These are phyloP conservation scores for Lacanobia oleracea DNA, from an alignment of 2,888 invertebrate genomes.

Conservation along the genomic window DNA sequence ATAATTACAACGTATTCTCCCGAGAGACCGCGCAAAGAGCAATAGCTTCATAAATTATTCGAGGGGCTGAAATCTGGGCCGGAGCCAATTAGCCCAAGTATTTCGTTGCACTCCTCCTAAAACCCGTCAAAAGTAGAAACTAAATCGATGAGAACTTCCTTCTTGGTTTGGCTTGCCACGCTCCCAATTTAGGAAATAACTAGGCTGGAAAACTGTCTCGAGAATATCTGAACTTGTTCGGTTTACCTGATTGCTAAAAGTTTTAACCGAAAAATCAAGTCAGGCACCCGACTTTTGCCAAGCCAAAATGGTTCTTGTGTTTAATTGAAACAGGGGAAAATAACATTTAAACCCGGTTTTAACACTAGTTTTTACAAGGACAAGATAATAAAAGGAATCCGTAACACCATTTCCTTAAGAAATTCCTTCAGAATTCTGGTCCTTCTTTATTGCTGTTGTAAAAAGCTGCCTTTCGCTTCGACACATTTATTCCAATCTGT, in stretches of 20 bases:
- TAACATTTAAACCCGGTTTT: constrained; percentile 1
- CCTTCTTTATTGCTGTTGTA: constrained; percentile 59
- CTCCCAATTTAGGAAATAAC: constrained; percentile 42
- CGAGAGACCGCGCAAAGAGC: constrained; percentile 50
- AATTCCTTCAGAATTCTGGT: constrained; percentile 48
- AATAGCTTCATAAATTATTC: constrained; percentile 73
- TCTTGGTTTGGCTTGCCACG: constrained; percentile 13
- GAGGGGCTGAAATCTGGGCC: constrained; percentile 72
- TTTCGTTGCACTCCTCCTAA: constrained; percentile 68
- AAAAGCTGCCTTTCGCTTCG: constrained; percentile 61
- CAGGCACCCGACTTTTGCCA: not conserved
- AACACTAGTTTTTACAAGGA: constrained; percentile 32
- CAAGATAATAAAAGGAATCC: constrained; percentile 41
- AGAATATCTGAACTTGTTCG: constrained; percentile 30
- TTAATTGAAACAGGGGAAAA: constrained; percentile 10
- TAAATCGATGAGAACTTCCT: constrained; percentile 62
- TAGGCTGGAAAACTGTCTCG: constrained; percentile 27
- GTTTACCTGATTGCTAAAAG: constrained; percentile 26
- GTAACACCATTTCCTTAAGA: constrained; percentile 37
- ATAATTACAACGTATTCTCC: constrained; percentile 53
- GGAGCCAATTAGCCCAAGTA: constrained; percentile 75
- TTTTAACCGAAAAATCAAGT: constrained; percentile 8
- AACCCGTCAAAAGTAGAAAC: constrained; percentile 63
- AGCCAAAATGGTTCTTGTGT: not conserved
- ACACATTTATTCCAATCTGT: constrained; percentile 78